Base-by-base conservation (phyloP, 2,797 vertebrate genomes). In the Gymnocypris eckloni region DNA sequence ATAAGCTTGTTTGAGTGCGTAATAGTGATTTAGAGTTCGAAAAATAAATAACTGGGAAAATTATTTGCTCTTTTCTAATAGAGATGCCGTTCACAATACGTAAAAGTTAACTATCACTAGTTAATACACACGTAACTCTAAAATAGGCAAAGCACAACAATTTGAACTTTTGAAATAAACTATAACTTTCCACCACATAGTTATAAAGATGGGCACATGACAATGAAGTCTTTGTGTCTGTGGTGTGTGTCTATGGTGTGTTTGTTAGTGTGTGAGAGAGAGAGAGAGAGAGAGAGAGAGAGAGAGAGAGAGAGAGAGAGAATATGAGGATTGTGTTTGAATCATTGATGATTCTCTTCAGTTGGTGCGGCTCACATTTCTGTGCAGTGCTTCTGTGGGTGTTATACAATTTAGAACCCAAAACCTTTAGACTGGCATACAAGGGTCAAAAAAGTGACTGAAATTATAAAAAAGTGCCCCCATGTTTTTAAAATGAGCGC, bases 291-390 rank as follows among this genome's bases (percentile, higher is more conserved):
- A 39, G 39, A 39, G 39, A 39, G 25, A 16, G 67, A 43, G 71
- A 3, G 45, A 25, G 70, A n/a, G 56, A 67, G n/a, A 56, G 70
- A 70, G 70, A 56, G 48, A 83, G 22, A 86, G 50, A 79, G 52
- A 86, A 84, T 59, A 84, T 86, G 86, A 85, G 48, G 54, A 75
- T 78, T 80, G 76, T 45, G 61, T 69, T 67, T 89, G 75, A 88
- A 88, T 90, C 83, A 90, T 90, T 90, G 66, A 90, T 90, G 86
- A 70, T 84, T 45, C 84, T 82, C 84, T 78, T 75, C 81, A 33
- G 79, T 82, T 50, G 64, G 81, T 28, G 37, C 28, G 20, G 69
- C 52, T 89, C 89, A 70, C 54, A 83, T 90, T 88, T 84, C 88
- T 78, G 25, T 85, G 61, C 61, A 54, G 79, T 20, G 41, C 6